phyloP scores from a whole-genome alignment of 2,888 invertebrate genomes.

The Julus scanicus region DNA sequence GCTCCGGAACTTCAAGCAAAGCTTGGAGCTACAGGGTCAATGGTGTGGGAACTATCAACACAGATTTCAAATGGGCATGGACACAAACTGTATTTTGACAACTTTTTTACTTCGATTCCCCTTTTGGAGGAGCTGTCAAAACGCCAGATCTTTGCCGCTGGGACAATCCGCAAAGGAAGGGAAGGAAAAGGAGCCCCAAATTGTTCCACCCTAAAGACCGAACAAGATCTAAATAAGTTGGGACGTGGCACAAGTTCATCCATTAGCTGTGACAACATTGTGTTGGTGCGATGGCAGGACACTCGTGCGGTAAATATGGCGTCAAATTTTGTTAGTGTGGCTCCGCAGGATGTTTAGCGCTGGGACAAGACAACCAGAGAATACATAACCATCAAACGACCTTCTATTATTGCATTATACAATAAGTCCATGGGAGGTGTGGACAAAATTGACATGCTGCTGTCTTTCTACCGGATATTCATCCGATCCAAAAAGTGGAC shows the following conservation, averaged over 20 bases:
- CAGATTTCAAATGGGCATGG: background rate
- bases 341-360: background rate
- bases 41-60: background rate
- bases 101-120: constrained; percentile 8
- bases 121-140: background rate
- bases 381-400: constrained; percentile 60
- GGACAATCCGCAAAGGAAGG: constrained; percentile 8
- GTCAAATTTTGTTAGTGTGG: background rate
- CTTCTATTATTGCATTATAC: constrained; percentile 61
- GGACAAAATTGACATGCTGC: constrained; percentile 60
- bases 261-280: background rate
- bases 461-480: constrained; percentile 59
- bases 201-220: background rate
- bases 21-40: background rate
- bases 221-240: background rate
- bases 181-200: background rate
- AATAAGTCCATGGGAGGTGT: constrained; percentile 63
- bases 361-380: constrained; percentile 56
- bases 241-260: background rate
- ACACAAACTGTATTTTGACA: background rate
- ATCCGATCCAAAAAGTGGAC: constrained; percentile 59
- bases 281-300: background rate
- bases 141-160: background rate
- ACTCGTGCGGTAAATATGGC: background rate
- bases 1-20: background rate